A percentile compares a stretch with the other conserved stretches of the same genome.
phyloP scores from a whole-genome alignment of 2,797 vertebrate species.

The Leptoclinus maculatus region DNA sequence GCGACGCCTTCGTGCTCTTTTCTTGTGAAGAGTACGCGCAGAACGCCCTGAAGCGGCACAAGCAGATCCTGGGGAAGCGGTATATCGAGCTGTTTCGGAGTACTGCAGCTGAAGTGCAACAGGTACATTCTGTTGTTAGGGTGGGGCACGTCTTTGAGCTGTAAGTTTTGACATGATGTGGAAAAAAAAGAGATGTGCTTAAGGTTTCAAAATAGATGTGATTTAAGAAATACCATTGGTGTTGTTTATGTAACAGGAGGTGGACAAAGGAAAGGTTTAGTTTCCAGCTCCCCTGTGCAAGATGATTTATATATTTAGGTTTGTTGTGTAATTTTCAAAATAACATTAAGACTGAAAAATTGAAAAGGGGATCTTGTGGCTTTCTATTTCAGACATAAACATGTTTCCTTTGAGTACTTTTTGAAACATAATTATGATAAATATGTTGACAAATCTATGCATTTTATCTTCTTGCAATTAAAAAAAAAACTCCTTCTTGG shows the following conservation, averaged over 20 bases:
- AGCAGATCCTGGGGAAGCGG: slow-evolving; percentile 96
- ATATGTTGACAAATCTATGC: not conserved
- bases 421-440: not conserved
- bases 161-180: not conserved
- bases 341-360: not conserved
- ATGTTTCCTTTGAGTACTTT: not conserved
- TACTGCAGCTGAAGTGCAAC: slow-evolving; percentile 96
- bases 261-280: not conserved
- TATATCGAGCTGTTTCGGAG: slow-evolving; percentile 98
- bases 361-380: slow-evolving; percentile 13
- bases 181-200: not conserved
- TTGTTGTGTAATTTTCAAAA: slow-evolving; percentile 8
- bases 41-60: slow-evolving; percentile 95
- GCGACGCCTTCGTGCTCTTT: slow-evolving; percentile 96
- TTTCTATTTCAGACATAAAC: slow-evolving; percentile 18
- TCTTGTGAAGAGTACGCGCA: slow-evolving; percentile 97
- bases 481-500: not conserved
- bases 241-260: not conserved
- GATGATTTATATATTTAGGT: not conserved
- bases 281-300: not conserved
- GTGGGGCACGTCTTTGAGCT: not conserved
- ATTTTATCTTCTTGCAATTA: not conserved
- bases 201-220: not conserved
- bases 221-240: not conserved
- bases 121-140: slow-evolving; percentile 70